A percentile compares a stretch with the other conserved stretches of the same genome.
phyloP scores from a whole-genome alignment of 1,140 invertebrate species.

The Tetramorium alpestre region DNA sequence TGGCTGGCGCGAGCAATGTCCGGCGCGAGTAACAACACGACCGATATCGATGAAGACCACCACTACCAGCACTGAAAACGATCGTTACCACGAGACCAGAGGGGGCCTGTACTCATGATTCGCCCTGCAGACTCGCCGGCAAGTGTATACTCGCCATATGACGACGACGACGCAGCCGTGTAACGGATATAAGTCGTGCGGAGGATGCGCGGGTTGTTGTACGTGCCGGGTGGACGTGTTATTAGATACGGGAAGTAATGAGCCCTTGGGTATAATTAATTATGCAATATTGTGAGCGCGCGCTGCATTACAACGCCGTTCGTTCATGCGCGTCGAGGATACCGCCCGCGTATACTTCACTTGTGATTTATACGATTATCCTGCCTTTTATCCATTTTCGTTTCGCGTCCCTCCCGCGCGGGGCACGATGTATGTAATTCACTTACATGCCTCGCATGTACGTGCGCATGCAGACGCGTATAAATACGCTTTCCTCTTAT shows the following conservation, averaged over 20 bases:
- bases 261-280: slow-evolving; percentile 46
- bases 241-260: slow-evolving; percentile 53
- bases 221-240: slow-evolving; percentile 44
- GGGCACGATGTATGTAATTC: not conserved
- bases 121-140: slow-evolving; percentile 8
- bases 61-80: not conserved
- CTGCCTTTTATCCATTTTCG: slow-evolving; percentile 4
- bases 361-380: slow-evolving; percentile 20
- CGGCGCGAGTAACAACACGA: slow-evolving; percentile 33
- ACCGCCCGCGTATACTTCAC: not conserved
- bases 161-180: slow-evolving; percentile 36
- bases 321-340: not conserved
- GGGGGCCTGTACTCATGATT: not conserved
- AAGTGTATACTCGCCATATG: slow-evolving; percentile 19
- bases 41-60: slow-evolving; percentile 30
- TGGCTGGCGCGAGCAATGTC: slow-evolving; percentile 11
- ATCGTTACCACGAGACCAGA: not conserved
- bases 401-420: not conserved
- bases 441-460: not conserved
- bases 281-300: slow-evolving; percentile 19
- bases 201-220: slow-evolving; percentile 37
- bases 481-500: not conserved
- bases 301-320: not conserved
- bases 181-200: slow-evolving; percentile 72
- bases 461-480: too few species aligned